Base-by-base conservation (phyloP, 1,140 invertebrate species). In the Drosophila pruinosa region DNA sequence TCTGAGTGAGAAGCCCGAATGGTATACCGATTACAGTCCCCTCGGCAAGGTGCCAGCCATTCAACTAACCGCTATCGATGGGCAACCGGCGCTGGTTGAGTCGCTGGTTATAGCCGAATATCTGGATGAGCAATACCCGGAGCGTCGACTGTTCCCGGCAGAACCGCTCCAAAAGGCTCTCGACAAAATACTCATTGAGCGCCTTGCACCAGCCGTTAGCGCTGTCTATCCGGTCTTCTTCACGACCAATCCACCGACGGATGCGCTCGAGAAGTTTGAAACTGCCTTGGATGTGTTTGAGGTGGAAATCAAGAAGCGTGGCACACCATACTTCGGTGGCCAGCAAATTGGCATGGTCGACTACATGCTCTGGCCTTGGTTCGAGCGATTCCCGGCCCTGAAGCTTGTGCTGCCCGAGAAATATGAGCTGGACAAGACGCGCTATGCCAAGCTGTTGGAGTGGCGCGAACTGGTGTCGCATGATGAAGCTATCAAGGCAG, bases 311-410 rank as follows among this genome's bases (percentile, higher is more conserved):
- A 61, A 15, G 6, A 64, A 71, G 34, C 67, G 82, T 3, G 82
- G 92, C 38, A 94, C 93, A 3, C 92, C 92, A n/a, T 97, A 94
- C 79, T 95, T 96, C 79, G 93, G 93, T 69, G 96, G 96, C 38
- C 79, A 91, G 6, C 91, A 93, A 59, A 95, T 96, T 3, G 96
- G 95, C n/a, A 96, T 96, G 93, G 92, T 95, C n/a, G 96, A 97
- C 90, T 95, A 96, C 58, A 97, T 97, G 96, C 95, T 97, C 59
- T 97, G 96, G 96, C 96, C 97, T 1, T 97, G 96, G 96, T 95
- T 95, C 75, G 96, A 98, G 90, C 93, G 96, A 45, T 78, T 81
- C n/a, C 78, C 75, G 1, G 89, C 89, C 7, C 57, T 91, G 0
- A 81, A 89, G 28, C 56, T 61, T 17, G 38, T 72, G 0, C 57